phyloP scores from a whole-genome alignment of 2,888 invertebrate species.

The Luffia ferchaultella region DNA sequence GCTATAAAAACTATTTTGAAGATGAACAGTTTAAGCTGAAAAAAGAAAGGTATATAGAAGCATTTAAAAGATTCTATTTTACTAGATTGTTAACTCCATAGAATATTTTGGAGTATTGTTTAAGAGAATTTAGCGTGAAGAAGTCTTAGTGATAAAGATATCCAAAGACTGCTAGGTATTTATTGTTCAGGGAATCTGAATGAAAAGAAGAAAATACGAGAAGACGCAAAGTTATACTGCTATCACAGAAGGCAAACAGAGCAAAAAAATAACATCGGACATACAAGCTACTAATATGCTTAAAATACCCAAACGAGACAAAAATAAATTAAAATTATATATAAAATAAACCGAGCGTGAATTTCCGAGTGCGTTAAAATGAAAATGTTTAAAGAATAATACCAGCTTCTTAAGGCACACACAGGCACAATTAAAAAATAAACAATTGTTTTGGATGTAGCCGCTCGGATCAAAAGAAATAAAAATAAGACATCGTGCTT shows the following conservation, averaged over 20 bases:
- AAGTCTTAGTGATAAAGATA: slow-evolving; percentile 62
- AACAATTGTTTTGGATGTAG: too few relatives aligned
- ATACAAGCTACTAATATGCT: not conserved
- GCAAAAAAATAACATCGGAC: not conserved
- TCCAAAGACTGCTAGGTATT: slow-evolving; percentile 64
- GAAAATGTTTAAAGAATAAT: not conserved
- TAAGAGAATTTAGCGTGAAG: slow-evolving; percentile 46
- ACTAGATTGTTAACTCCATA: slow-evolving; percentile 43
- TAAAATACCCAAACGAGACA: not conserved
- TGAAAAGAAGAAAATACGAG: not conserved
- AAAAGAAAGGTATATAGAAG: not conserved
- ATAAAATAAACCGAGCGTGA: not conserved
- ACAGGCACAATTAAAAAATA: too few relatives aligned
- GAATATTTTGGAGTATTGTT: slow-evolving; percentile 63
- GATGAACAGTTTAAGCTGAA: not conserved
- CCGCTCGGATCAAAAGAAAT: not conserved
- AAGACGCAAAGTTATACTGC: slow-evolving; percentile 1
- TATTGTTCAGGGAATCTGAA: slow-evolving; percentile 30
- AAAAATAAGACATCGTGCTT: not conserved
- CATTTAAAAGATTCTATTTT: not conserved
- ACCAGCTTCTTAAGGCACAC: too few relatives aligned
- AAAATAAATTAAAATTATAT: not conserved
- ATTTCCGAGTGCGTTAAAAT: not conserved
- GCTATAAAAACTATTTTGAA: not conserved
- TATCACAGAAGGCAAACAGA: not conserved